These are phyloP conservation scores for Dasysyrphus albostriatus DNA, from an alignment of 2,888 invertebrate species.

Conservation along the genomic window DNA sequence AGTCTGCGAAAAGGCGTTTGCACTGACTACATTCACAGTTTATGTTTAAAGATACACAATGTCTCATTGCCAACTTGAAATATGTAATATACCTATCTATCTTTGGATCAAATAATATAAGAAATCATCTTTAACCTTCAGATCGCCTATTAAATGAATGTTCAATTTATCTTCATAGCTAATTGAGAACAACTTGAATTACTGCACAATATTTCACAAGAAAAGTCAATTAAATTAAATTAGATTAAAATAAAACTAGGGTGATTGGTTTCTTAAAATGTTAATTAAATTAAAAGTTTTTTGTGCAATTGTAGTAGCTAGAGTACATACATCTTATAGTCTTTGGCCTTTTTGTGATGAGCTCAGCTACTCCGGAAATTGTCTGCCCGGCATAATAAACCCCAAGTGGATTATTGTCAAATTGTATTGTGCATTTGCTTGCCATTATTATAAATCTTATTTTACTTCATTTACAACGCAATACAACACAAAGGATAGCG, in stretches of 20 bases:
- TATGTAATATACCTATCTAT: neutral
- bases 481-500: neutral
- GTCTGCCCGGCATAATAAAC: constrained; percentile 83
- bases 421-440: constrained; percentile 81
- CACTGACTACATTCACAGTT: neutral
- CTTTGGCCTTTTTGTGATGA: constrained; percentile 82
- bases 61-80: neutral
- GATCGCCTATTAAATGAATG: neutral
- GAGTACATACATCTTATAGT: constrained; percentile 82
- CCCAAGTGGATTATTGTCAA: constrained; percentile 81
- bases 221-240: neutral
- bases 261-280: neutral
- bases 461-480: neutral
- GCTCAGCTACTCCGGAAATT: constrained; percentile 81
- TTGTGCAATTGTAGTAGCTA: constrained; percentile 15
- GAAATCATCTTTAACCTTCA: neutral
- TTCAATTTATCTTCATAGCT: neutral
- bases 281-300: neutral
- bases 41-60: neutral
- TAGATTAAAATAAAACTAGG: constrained; percentile 2
- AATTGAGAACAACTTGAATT: constrained; percentile 2
- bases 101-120: neutral
- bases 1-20: neutral
- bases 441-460: constrained; percentile 76
- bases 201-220: neutral